Evolutionary conservation across 2,888 invertebrate species (phyloP).

Genomic region (Eubasilissa splendida): DNA sequence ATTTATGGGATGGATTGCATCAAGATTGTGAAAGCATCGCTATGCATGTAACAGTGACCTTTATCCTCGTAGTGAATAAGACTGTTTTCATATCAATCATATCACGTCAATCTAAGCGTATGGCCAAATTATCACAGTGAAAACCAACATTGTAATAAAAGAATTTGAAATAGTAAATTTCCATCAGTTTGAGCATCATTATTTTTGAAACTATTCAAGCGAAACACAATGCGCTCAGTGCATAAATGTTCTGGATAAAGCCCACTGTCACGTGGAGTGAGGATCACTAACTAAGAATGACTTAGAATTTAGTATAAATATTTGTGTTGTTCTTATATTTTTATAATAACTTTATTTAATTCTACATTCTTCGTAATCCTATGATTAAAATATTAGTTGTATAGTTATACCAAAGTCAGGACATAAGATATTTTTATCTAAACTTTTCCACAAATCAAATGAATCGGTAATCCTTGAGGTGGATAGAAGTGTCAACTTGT

Average conservation of each 20-base stretch:
- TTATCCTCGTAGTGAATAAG: too few relatives aligned
- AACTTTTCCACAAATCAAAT: background rate
- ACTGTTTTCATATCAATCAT: too few relatives aligned
- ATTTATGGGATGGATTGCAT: too few relatives aligned
- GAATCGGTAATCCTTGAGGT: background rate
- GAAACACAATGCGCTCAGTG: background rate
- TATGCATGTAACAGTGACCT: too few relatives aligned
- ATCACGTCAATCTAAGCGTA: too few relatives aligned
- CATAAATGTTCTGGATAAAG: background rate
- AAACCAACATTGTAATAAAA: too few relatives aligned
- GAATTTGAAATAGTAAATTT: background rate
- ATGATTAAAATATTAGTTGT: background rate
- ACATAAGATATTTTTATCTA: constrained; percentile 4
- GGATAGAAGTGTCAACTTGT: background rate
- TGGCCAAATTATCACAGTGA: too few relatives aligned
- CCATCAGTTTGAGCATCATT: background rate
- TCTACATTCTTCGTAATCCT: constrained; percentile 10
- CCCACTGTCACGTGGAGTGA: too few relatives aligned
- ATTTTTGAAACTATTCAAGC: background rate
- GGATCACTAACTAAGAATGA: background rate
- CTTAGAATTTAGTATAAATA: background rate
- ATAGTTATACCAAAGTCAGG: constrained; percentile 9
- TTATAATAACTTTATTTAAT: background rate
- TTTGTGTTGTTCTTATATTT: constrained; percentile 8
- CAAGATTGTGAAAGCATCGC: too few relatives aligned